A percentile compares a stretch with the other conserved stretches of the same genome.
Conservation (phyloP, 2,888 invertebrate species). For the Melanophora roralis region DNA sequence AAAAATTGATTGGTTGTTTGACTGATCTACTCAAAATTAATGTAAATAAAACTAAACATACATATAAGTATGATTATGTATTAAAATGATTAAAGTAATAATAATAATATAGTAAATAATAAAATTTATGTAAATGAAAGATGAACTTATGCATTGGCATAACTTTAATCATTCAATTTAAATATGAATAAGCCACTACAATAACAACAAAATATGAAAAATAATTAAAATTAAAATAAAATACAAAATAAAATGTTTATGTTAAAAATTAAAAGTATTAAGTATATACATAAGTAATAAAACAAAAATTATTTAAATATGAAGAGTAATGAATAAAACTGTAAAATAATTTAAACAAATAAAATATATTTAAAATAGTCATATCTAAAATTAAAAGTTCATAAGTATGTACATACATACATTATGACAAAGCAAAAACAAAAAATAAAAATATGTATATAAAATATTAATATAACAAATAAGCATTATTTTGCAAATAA, state of each 20-base stretch:
- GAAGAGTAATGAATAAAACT: slow-evolving; percentile 29
- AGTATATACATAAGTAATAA: not conserved
- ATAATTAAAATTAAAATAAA: not conserved
- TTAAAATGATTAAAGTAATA: too few species aligned
- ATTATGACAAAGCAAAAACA: slow-evolving; percentile 17
- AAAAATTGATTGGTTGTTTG: slow-evolving; percentile 42
- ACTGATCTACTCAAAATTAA: slow-evolving; percentile 16
- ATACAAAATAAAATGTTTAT: not conserved
- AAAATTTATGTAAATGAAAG: slow-evolving; percentile 38
- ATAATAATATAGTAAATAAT: slow-evolving; percentile 2
- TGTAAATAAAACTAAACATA: slow-evolving; percentile 51
- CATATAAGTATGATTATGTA: too few species aligned
- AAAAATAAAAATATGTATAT: slow-evolving; percentile 20
- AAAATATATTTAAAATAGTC: slow-evolving; percentile 55
- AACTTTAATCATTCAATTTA: slow-evolving; percentile 64
- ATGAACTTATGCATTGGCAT: slow-evolving; percentile 24
- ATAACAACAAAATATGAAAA: slow-evolving; percentile 23
- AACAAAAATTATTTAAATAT: slow-evolving; percentile 45
- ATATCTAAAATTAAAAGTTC: slow-evolving; percentile 57
- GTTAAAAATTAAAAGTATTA: slow-evolving; percentile 21
- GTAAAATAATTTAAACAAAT: slow-evolving; percentile 45
- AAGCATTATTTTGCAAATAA: slow-evolving; percentile 58
- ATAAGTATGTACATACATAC: slow-evolving; percentile 13
- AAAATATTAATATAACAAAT: slow-evolving; percentile 21
- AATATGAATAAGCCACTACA: slow-evolving; percentile 8